Base-by-base conservation (phyloP, 2,113 vertebrate species). In the Rynchops niger region DNA sequence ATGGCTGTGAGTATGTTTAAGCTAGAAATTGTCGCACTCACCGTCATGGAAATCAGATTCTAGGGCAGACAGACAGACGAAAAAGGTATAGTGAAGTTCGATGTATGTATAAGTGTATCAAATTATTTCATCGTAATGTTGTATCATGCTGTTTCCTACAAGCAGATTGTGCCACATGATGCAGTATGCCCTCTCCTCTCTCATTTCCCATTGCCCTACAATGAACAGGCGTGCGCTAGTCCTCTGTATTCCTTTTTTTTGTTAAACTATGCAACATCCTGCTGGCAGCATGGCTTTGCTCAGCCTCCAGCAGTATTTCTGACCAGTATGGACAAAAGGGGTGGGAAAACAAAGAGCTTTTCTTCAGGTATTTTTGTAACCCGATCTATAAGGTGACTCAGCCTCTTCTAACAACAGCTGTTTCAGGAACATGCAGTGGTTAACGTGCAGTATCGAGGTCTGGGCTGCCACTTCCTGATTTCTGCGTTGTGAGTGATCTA, bases 351-450 rank as follows among this genome's bases (percentile, higher is more conserved):
- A 96, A 95, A 82, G 73, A 91, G 65, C 66, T 94, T 95, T 97
- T 93, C 83, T 95, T 93, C 93, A 94, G 85, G 69, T 94, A 89
- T 55, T 42, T 40, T 10, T 86, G 97, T 95, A 98, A 98, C 89
- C 55, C 93, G 98, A 98, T 83, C 97, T 83, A 6, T 11, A 14
- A 58, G 40, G 67, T 96, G 96, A 97, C 80, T 97, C 97, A 97
- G 92, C 88, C 96, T 62, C 92, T 72, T 29, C 76, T 9, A 71
- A 52, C 84, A 83, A 2, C 96, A 97, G 82, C 91, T 93, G 84
- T 82, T 61, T 62, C 45, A 3, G 83, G 77, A 87, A 30, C 52
- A 2, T 40, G 88, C 79, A 56, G 86, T 32, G 66, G 47, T 70
- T 78, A 62, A 36, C 0, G 11, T 40, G 38, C 73, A n/a, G 59